Conservation (phyloP, 2,888 invertebrate genomes). For the Philopedon plagiatum region DNA sequence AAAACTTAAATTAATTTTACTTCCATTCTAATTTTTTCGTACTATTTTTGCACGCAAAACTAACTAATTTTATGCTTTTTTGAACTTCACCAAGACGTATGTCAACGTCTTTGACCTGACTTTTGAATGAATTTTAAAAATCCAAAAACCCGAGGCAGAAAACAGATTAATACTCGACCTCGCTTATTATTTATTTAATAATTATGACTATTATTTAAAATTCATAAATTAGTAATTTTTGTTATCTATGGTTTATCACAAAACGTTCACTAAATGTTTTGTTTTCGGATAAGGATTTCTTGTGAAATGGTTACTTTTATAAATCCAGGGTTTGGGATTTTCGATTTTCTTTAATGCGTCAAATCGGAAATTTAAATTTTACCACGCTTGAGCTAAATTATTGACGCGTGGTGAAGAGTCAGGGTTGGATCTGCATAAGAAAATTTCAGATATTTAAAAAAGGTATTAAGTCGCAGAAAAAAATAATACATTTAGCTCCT, state of each 20-base stretch:
- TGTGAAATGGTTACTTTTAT: neutral
- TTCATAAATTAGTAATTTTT: neutral
- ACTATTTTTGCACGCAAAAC: neutral
- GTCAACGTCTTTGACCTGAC: neutral
- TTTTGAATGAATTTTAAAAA: neutral
- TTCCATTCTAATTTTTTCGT: neutral
- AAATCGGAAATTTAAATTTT: neutral
- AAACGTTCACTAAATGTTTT: neutral
- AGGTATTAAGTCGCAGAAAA: no score
- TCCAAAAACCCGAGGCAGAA: neutral
- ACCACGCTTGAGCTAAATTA: slow-evolving; percentile 13
- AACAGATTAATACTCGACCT: neutral
- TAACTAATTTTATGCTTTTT: neutral
- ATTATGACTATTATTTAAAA: neutral
- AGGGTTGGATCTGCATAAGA: neutral
- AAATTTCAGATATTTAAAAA: no score
- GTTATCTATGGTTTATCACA: neutral
- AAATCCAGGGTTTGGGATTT: neutral
- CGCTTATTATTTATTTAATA: neutral
- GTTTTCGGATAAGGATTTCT: neutral
- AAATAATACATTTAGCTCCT: no score
- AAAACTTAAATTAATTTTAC: neutral
- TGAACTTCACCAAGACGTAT: slow-evolving; percentile 7
- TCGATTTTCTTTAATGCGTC: slow-evolving; percentile 18
- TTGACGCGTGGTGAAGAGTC: neutral